Conservation (phyloP, 2,888 invertebrate species). For the Taphrorychus bicolor region DNA sequence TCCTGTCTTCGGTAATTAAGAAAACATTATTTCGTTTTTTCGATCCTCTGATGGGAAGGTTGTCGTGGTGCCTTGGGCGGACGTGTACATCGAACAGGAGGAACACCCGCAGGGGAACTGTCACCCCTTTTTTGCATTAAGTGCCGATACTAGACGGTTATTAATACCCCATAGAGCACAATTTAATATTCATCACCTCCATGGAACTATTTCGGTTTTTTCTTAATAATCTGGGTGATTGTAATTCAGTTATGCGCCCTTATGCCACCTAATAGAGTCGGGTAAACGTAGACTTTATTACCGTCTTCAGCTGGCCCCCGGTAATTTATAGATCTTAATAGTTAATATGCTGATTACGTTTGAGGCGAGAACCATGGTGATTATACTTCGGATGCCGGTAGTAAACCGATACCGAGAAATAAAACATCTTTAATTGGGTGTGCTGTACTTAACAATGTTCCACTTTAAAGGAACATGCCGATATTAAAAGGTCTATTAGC, state of each 20-base stretch:
- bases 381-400: constrained; percentile 31
- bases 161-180: constrained; percentile 36
- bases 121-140: constrained; percentile 11
- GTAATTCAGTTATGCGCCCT: constrained; percentile 42
- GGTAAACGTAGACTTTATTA: constrained; percentile 22
- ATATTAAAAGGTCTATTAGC: constrained; percentile 11
- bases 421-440: constrained; percentile 7
- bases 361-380: constrained; percentile 20
- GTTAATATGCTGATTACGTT: constrained; percentile 24
- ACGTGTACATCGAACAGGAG: background rate
- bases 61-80: background rate
- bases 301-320: constrained; percentile 30
- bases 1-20: constrained; percentile 38
- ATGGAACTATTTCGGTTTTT: constrained; percentile 33
- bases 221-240: constrained; percentile 42
- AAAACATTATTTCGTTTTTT: constrained; percentile 30
- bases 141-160: constrained; percentile 20
- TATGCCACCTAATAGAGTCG: constrained; percentile 31
- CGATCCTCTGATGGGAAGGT: background rate
- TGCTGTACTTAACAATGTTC: constrained; percentile 15
- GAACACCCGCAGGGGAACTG: background rate
- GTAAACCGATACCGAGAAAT: constrained; percentile 8
- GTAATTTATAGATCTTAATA: constrained; percentile 36
- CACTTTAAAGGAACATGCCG: constrained; percentile 10
- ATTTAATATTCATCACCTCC: constrained; percentile 40